Evolutionary conservation across 2,797 vertebrate species (phyloP).

Genomic region (Tadarida brasiliensis): DNA sequence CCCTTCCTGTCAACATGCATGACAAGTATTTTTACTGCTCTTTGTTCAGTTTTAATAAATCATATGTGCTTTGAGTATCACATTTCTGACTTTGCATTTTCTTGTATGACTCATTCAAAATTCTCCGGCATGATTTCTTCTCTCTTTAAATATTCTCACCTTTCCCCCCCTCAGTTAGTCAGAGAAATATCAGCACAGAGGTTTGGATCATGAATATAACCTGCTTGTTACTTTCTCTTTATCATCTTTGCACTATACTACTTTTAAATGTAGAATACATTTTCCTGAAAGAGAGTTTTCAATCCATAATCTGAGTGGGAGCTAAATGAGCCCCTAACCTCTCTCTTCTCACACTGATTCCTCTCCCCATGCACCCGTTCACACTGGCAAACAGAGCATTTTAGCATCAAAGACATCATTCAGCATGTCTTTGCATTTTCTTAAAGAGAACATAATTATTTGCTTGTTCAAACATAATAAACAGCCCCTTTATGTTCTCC

Average conservation of each 20-base stretch:
- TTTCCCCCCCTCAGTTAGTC: neutral
- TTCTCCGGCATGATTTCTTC: neutral
- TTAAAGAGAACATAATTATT: conserved; percentile 13
- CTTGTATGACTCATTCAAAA: neutral
- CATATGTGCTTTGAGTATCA: neutral
- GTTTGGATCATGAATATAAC: neutral
- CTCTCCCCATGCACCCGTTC: neutral
- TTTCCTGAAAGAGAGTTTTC: neutral
- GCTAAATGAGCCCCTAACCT: neutral
- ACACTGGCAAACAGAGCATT: neutral
- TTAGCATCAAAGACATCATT: neutral
- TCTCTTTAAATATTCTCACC: no score
- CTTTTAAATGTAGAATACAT: neutral
- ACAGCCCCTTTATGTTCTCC: neutral
- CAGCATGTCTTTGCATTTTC: neutral
- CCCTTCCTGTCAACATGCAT: neutral
- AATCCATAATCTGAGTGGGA: neutral
- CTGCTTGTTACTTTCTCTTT: neutral
- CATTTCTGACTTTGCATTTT: neutral
- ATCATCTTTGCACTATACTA: neutral
- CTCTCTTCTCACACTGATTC: neutral
- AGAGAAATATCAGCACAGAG: neutral
- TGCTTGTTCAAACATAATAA: neutral
- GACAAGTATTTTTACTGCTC: neutral
- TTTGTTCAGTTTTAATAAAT: neutral